Evolutionary conservation across 1,140 invertebrate species (phyloP), one percentile per base, ranked within the genome.

Genomic region (Musca domestica): DNA sequence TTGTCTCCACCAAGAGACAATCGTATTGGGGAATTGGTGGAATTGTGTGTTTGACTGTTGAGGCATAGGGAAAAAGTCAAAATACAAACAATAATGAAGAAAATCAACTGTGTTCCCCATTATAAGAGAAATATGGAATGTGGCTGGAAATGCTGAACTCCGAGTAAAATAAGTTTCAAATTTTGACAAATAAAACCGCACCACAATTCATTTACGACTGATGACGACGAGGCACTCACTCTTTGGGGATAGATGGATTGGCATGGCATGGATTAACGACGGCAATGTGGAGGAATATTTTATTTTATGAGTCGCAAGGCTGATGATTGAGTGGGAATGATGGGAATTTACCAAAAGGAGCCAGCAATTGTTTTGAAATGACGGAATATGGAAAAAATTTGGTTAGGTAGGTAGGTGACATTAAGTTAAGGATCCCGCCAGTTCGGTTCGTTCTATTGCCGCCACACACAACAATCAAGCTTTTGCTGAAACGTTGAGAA

Each of bases 151-250:
- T 30, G 19, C 73, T 80, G 54, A 68, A 72, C 77, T 77, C 77
- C 77, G 76, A 77, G 74, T 80, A 73, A 80, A 80, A 80, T 80
- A 80, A 78, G 77, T 80, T 80, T 80, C 77, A 80, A 77, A 80
- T 80, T 80, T 80, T 80, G 77, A 80, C 77, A 80, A 80, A 80
- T 72, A 80, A 80, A 80, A 80, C 75, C 77, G 76, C 79, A 74
- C 71, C 76, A 75, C n/a, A 74, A 74, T 74, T 80, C 73, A 78
- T 80, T 80, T 78, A 80, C 77, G 76, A 77, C 25, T n/a, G 41
- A 63, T 14, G 25, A 41, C 14, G 14, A 63, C n/a, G 58, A 63
- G 27, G 20, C n/a, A 25, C 27, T 27, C 30, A 64, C n/a, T 34
- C 7, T 46, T 22, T n/a, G 17, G 61, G 27, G 20, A n/a, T 25